Percentiles rank a stretch among this genome's conserved stretches.
Evolutionary conservation across 2,888 invertebrate genomes (phyloP).

Genomic region (Melinaea menophilus): DNA sequence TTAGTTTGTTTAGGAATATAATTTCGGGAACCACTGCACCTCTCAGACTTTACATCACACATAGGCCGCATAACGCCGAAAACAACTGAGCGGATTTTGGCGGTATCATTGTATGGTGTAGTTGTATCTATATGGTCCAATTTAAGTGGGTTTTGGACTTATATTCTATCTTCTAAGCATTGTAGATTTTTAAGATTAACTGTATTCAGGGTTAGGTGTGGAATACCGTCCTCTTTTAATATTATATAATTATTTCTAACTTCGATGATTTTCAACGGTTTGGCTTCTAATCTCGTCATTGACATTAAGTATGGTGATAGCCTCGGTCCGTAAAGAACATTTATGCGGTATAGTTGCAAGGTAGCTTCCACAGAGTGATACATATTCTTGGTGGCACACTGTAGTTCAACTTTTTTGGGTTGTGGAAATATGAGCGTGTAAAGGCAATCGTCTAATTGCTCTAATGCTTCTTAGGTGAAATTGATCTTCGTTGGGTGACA

Average conservation of each 20-base stretch:
- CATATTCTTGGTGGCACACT: conserved; percentile 3
- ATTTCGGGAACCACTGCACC: too few species aligned
- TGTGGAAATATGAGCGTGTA: conserved; percentile 28
- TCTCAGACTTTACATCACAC: too few species aligned
- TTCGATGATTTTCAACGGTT: conserved; percentile 3
- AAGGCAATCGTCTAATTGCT: conserved; percentile 28
- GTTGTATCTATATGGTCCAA: too few species aligned
- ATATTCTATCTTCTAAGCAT: too few species aligned
- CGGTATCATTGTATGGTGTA: too few species aligned
- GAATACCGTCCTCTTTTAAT: not conserved
- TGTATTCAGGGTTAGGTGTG: conserved; percentile 4
- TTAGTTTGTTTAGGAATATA: too few species aligned
- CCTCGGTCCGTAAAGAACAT: not conserved
- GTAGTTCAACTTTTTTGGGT: conserved; percentile 23
- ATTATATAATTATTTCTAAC: not conserved
- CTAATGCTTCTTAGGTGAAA: conserved; percentile 16
- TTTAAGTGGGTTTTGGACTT: too few species aligned
- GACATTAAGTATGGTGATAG: conserved; percentile 3
- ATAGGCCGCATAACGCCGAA: too few species aligned
- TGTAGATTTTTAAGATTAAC: conserved; percentile 5
- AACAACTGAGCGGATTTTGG: too few species aligned
- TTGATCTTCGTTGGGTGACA: conserved; percentile 5
- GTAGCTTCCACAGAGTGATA: conserved; percentile 1
- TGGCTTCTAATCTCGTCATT: conserved; percentile 8
- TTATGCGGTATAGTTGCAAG: conserved; percentile 10